A percentile compares a stretch with the other conserved stretches of the same genome.
These are phyloP conservation scores for Botia kubotai DNA, from an alignment of 2,797 vertebrate genomes.

Conservation along the genomic window DNA sequence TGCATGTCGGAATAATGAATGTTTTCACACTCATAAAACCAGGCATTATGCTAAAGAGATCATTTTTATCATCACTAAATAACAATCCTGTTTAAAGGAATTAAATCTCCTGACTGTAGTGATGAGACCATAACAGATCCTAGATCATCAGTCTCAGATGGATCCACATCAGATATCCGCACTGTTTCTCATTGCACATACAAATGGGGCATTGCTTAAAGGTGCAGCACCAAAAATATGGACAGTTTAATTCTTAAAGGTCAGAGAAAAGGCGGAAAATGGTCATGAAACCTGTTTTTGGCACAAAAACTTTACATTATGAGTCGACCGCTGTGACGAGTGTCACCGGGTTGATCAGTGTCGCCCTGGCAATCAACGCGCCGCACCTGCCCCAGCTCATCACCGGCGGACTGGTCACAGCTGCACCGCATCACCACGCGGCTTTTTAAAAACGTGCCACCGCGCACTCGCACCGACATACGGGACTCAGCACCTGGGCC, in stretches of 20 bases:
- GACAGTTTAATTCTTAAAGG: not conserved
- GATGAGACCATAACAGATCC: not conserved
- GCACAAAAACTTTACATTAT: not conserved
- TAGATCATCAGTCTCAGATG: not conserved
- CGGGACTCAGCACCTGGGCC: too few species aligned
- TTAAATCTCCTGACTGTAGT: not conserved
- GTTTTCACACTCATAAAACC: too few species aligned
- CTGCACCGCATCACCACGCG: too few species aligned
- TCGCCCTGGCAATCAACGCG: too few species aligned
- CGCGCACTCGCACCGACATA: too few species aligned
- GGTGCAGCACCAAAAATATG: not conserved
- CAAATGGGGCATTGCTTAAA: not conserved
- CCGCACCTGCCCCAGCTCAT: too few species aligned
- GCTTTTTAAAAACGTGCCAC: too few species aligned
- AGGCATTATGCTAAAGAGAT: too few species aligned
- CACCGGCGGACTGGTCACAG: too few species aligned
- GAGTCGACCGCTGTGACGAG: not conserved
- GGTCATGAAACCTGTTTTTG: not conserved
- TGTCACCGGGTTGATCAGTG: too few species aligned
- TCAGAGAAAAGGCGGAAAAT: not conserved
- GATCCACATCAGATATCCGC: not conserved
- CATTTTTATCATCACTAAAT: not conserved
- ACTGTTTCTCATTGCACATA: not conserved
- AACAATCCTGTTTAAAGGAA: not conserved
- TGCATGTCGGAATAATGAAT: too few species aligned